phyloP scores from a whole-genome alignment of 2,113 vertebrate genomes.

The Perognathus longimembris region DNA sequence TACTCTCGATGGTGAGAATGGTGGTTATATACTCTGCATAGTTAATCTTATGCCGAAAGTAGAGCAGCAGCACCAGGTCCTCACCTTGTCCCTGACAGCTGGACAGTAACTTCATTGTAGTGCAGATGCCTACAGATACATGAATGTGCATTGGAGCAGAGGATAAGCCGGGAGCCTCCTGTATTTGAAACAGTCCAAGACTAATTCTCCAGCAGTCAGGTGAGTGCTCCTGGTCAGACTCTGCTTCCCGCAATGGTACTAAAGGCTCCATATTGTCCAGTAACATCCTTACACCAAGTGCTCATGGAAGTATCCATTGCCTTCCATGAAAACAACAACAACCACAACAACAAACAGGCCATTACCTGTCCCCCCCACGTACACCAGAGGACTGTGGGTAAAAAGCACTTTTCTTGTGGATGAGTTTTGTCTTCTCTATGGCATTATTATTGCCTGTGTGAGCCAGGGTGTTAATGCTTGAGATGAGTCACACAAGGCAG shows the following conservation, averaged over 20 bases:
- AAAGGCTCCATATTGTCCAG: neutral
- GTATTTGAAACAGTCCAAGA: neutral
- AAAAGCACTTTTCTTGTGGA: neutral
- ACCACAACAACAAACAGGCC: neutral
- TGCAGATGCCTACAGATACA: too few relatives aligned
- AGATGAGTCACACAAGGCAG: slow-evolving; percentile 36
- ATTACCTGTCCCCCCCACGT: accelerated
- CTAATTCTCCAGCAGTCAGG: neutral
- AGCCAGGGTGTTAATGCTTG: slow-evolving; percentile 15
- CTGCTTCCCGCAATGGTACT: neutral
- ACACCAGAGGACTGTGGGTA: neutral
- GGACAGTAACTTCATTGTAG: neutral
- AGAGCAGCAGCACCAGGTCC: too few relatives aligned
- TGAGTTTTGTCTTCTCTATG: neutral
- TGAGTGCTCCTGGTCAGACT: neutral
- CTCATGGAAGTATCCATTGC: neutral
- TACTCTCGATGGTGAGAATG: neutral
- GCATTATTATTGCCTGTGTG: neutral
- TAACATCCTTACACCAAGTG: neutral
- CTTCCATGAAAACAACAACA: too few relatives aligned
- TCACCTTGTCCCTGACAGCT: neutral
- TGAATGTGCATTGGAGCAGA: neutral
- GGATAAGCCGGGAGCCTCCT: neutral
- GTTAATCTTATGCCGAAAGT: neutral
- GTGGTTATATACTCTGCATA: neutral